Percentiles rank a stretch among this genome's conserved stretches.
Evolutionary conservation across 2,113 vertebrate species (phyloP).

Genomic region (Motacilla alba): DNA sequence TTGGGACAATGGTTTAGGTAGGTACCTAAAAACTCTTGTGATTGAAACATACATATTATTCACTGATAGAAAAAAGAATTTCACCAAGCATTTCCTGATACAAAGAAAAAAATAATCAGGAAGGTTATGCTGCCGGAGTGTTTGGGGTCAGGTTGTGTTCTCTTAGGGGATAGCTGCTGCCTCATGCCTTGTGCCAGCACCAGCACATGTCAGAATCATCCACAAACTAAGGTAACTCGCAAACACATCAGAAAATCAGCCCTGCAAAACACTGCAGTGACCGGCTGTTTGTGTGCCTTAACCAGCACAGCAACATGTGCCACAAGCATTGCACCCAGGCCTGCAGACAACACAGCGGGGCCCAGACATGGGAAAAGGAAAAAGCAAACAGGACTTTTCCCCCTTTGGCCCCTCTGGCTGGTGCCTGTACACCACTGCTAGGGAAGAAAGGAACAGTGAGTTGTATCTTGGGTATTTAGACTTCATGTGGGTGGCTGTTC

Average conservation of each 20-base stretch:
- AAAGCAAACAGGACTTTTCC: conserved; percentile 27
- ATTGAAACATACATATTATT: neutral
- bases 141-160: rapidly evolving
- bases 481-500: neutral
- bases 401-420: neutral
- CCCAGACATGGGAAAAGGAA: neutral
- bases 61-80: neutral
- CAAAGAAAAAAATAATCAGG: neutral
- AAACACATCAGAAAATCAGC: neutral
- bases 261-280: neutral
- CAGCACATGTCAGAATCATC: neutral
- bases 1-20: neutral
- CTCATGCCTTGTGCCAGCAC: neutral
- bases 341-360: rapidly evolving
- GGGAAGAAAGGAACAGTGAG: neutral
- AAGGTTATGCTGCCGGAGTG: neutral
- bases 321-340: neutral
- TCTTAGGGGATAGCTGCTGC: neutral
- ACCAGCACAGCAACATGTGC: neutral
- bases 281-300: neutral
- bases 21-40: neutral
- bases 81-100: neutral
- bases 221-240: neutral
- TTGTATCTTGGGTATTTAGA: neutral
- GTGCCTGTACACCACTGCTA: neutral